Evolutionary conservation across 2,888 invertebrate genomes (phyloP).

Genomic region (Vanessa cardui): DNA sequence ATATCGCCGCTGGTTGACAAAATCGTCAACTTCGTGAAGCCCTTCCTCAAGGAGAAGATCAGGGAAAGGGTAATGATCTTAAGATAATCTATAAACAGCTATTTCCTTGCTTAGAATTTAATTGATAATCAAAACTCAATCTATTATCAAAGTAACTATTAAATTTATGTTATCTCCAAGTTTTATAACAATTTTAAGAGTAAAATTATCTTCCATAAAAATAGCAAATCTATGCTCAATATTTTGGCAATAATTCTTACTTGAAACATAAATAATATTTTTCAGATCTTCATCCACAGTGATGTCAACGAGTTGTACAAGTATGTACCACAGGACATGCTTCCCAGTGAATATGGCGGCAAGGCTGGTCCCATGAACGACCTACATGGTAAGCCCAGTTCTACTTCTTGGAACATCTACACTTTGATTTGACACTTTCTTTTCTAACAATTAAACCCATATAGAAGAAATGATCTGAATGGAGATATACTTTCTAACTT

Average conservation of each 20-base stretch:
- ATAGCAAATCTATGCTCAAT: no score
- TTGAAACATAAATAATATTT: constrained; percentile 13
- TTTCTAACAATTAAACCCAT: no score
- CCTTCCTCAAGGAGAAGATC: constrained; percentile 94
- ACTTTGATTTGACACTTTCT: no score
- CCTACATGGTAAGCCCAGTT: constrained; percentile 85
- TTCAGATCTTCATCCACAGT: constrained; percentile 89
- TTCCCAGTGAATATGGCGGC: constrained; percentile 93
- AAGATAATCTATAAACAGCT: no score
- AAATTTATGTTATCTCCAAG: no score
- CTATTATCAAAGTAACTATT: no score
- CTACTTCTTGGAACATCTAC: no score
- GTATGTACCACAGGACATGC: constrained; percentile 89
- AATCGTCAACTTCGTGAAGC: constrained; percentile 92
- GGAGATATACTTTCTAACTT: no score
- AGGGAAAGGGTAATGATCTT: constrained; percentile 84
- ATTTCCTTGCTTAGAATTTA: not conserved
- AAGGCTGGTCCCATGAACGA: constrained; percentile 87
- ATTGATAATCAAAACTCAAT: not conserved
- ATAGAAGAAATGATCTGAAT: no score
- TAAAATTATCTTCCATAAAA: no score
- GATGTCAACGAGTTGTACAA: constrained; percentile 89
- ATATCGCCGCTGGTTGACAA: constrained; percentile 92
- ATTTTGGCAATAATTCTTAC: no score
- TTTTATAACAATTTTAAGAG: no score